phyloP scores from a whole-genome alignment of 2,113 vertebrate species.

The Xiphophorus hellerii region DNA sequence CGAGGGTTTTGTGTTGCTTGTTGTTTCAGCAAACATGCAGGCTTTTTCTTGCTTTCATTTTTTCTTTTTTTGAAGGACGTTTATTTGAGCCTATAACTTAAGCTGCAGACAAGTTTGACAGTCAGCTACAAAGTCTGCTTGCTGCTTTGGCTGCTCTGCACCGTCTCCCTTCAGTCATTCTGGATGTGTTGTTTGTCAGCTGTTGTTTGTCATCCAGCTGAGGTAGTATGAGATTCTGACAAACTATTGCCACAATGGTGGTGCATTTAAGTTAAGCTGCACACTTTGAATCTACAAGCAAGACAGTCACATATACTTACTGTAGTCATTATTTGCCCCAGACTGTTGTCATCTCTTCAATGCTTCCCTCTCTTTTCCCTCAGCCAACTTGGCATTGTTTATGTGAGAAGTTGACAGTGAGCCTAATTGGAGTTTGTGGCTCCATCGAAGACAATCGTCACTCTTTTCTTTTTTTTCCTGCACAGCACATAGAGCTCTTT shows the following conservation, averaged over 20 bases:
- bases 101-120: slow-evolving; percentile 33
- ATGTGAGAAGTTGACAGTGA: slow-evolving; percentile 65
- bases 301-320: slow-evolving; percentile 20
- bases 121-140: slow-evolving; percentile 13
- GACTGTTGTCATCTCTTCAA: slow-evolving; percentile 15
- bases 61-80: slow-evolving; percentile 25
- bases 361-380: slow-evolving; percentile 13
- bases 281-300: slow-evolving; percentile 31
- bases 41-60: slow-evolving; percentile 23
- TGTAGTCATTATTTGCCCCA: slow-evolving; percentile 5
- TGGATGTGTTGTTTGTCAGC: slow-evolving; percentile 33
- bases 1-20: slow-evolving; percentile 17
- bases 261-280: slow-evolving; percentile 48
- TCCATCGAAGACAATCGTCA: slow-evolving; percentile 60
- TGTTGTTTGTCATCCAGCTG: slow-evolving; percentile 32
- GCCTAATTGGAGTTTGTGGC: slow-evolving; percentile 70
- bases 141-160: slow-evolving; percentile 22
- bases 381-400: slow-evolving; percentile 59
- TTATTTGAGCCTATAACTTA: slow-evolving; percentile 33
- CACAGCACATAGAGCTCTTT: slow-evolving; percentile 43
- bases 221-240: slow-evolving; percentile 46
- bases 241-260: slow-evolving; percentile 52
- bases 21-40: slow-evolving; percentile 6
- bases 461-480: slow-evolving; percentile 35
- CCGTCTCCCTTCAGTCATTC: slow-evolving; percentile 29